A percentile compares a stretch with the other conserved stretches of the same genome.
phyloP scores from a whole-genome alignment of 2,797 vertebrate species.

The Erpetoichthys calabaricus region DNA sequence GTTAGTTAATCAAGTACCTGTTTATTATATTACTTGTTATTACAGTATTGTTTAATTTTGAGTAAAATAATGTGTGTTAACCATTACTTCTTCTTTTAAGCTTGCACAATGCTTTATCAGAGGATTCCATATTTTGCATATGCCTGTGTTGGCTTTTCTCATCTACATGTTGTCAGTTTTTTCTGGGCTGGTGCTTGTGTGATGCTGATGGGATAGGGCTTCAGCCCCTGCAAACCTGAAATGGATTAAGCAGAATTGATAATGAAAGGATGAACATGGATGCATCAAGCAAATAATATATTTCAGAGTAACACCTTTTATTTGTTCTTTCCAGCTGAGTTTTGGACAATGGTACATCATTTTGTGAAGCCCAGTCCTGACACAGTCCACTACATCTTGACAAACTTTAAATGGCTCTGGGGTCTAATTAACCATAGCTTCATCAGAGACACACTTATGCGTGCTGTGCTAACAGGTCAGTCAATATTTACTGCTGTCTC shows the following conservation, averaged over 20 bases:
- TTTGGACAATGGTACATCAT: constrained; percentile 54
- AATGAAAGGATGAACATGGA: not conserved
- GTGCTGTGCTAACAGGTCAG: constrained; percentile 71
- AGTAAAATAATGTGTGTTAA: too few relatives aligned
- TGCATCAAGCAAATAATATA: too few relatives aligned
- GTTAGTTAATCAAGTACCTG: too few relatives aligned
- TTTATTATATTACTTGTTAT: too few relatives aligned
- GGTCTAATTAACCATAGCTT: constrained; percentile 68
- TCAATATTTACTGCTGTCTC: constrained; percentile 3
- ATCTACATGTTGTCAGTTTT: not conserved
- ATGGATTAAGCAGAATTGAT: not conserved
- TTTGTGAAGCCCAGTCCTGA: constrained; percentile 63
- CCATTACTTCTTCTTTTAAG: too few relatives aligned
- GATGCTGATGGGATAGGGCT: too few relatives aligned
- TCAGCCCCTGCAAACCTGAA: not conserved
- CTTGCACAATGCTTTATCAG: too few relatives aligned
- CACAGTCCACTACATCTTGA: constrained; percentile 64
- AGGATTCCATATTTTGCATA: not conserved
- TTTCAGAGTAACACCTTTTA: not conserved
- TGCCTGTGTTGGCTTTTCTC: not conserved
- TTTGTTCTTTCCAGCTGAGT: constrained; percentile 44
- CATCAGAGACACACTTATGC: constrained; percentile 64
- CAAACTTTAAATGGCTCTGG: constrained; percentile 79
- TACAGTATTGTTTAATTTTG: too few relatives aligned
- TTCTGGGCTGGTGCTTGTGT: not conserved